Evolutionary conservation across 2,797 vertebrate genomes (phyloP).

Genomic region (Clarias laeviceps): DNA sequence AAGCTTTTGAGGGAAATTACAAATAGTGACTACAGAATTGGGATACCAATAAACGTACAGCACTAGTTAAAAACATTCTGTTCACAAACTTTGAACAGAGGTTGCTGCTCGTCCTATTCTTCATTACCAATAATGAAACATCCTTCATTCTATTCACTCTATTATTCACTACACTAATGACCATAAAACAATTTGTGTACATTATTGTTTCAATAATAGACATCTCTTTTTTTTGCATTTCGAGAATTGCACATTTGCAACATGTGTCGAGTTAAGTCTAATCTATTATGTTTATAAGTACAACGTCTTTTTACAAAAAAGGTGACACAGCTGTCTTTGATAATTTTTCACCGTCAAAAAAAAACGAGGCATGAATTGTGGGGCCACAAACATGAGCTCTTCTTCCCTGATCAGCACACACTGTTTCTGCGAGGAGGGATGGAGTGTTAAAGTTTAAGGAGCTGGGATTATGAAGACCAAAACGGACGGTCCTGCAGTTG

Average conservation of each 20-base stretch:
- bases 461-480: neutral
- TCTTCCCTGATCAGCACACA: constrained; percentile 53
- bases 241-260: constrained; percentile 65
- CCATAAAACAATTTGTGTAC: constrained; percentile 61
- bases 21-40: constrained; percentile 30
- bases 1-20: constrained; percentile 29
- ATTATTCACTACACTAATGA: constrained; percentile 60
- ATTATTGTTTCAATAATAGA: constrained; percentile 61
- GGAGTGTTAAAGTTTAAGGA: constrained; percentile 30
- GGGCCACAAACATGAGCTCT: constrained; percentile 44
- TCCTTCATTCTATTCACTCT: constrained; percentile 67
- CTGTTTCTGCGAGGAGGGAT: constrained; percentile 29
- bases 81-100: constrained; percentile 26
- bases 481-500: constrained; percentile 22
- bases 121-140: constrained; percentile 48
- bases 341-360: constrained; percentile 52
- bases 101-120: constrained; percentile 49
- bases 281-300: constrained; percentile 55
- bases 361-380: constrained; percentile 55
- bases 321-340: constrained; percentile 50
- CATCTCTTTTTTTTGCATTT: constrained; percentile 50
- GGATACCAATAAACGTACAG: constrained; percentile 41
- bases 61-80: constrained; percentile 30
- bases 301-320: constrained; percentile 53
- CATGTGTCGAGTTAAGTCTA: constrained; percentile 57